phyloP scores from a whole-genome alignment of 2,797 vertebrate genomes.

The Enteromius thamalakanensis region DNA sequence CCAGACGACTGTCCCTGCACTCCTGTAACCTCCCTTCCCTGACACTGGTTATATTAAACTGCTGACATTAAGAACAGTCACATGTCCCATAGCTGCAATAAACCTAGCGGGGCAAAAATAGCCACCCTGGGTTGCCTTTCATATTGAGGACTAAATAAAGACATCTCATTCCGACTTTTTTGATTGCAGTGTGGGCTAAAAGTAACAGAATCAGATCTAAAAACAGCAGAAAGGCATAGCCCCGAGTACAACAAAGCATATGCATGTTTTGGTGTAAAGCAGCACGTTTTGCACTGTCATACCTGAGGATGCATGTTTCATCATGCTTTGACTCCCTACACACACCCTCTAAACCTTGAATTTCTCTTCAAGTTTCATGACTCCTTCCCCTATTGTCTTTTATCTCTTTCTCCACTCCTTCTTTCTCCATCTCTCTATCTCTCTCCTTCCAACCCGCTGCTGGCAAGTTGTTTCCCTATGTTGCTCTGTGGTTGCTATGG shows the following conservation, averaged over 20 bases:
- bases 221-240: slow-evolving; percentile 27
- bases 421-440: slow-evolving; percentile 66
- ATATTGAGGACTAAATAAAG: slow-evolving; percentile 81
- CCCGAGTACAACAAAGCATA: background rate
- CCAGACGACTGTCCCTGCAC: slow-evolving; percentile 25
- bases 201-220: slow-evolving; percentile 32
- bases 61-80: slow-evolving; percentile 76
- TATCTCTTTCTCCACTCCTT: slow-evolving; percentile 55
- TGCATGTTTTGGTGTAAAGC: background rate
- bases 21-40: slow-evolving; percentile 20
- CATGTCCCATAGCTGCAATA: slow-evolving; percentile 73
- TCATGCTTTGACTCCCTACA: slow-evolving; percentile 62
- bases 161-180: slow-evolving; percentile 75
- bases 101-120: slow-evolving; percentile 81
- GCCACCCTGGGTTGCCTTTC: slow-evolving; percentile 81
- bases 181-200: slow-evolving; percentile 76
- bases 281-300: background rate
- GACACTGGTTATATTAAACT: slow-evolving; percentile 75
- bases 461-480: slow-evolving; percentile 89
- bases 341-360: slow-evolving; percentile 12
- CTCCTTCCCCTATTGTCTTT: slow-evolving; percentile 60
- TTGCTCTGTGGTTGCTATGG: slow-evolving; percentile 92
- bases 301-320: slow-evolving; percentile 58
- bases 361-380: slow-evolving; percentile 29
- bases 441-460: slow-evolving; percentile 78